Evolutionary conservation across 2,113 vertebrate genomes (phyloP).

Genomic region (Callithrix jacchus): DNA sequence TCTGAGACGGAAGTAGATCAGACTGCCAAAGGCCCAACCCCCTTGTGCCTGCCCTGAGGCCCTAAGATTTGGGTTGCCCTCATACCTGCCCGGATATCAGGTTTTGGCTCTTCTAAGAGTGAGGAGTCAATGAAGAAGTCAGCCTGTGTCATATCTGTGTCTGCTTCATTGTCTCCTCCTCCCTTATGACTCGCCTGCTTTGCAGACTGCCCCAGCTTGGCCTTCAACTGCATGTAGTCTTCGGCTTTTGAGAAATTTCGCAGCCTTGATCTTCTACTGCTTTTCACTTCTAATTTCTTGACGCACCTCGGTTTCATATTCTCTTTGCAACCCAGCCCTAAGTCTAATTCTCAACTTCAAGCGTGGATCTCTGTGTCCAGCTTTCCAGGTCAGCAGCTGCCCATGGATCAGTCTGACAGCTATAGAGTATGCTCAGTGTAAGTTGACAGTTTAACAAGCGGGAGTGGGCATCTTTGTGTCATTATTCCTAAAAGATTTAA

Average conservation of each 20-base stretch:
- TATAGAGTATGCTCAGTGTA: background rate
- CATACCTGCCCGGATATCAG: too few relatives aligned
- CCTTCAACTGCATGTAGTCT: background rate
- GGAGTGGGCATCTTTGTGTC: background rate
- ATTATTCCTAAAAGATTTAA: conserved; percentile 42
- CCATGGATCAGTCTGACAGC: background rate
- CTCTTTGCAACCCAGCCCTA: background rate
- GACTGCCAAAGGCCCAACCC: background rate
- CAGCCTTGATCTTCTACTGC: background rate
- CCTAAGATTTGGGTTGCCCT: background rate
- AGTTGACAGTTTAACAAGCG: background rate
- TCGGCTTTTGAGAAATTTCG: background rate
- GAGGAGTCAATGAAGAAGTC: background rate
- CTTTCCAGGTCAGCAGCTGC: conserved; percentile 1
- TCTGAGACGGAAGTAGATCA: background rate
- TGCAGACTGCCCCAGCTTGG: too few relatives aligned
- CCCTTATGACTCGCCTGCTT: background rate
- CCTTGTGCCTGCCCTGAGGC: background rate
- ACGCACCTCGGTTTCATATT: background rate
- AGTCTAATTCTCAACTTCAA: background rate
- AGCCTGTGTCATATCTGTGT: fast-evolving
- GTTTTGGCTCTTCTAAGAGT: background rate
- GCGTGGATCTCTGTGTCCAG: background rate
- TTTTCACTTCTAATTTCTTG: background rate
- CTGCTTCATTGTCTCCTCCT: background rate